Conservation (phyloP, 2,888 invertebrate species). For the Drosophila antonietae region DNA sequence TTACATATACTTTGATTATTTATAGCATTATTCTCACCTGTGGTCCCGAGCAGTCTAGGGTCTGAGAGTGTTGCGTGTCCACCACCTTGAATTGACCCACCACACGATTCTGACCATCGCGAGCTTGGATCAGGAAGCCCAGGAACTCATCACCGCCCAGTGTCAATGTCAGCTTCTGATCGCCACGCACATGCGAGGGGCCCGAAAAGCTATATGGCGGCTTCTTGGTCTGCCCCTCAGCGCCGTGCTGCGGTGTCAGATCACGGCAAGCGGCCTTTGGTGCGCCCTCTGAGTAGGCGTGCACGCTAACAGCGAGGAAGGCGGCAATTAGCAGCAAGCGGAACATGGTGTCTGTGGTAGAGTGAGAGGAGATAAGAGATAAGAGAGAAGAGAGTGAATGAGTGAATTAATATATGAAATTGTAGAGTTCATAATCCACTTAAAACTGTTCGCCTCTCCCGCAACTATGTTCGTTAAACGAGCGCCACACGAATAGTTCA, state of each 20-base stretch:
- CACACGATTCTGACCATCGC: conserved; percentile 86
- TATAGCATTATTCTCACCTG: conserved; percentile 60
- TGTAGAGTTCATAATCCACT: too few species aligned
- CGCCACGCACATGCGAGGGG: conserved; percentile 84
- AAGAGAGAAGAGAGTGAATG: not conserved
- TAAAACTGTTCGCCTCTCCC: too few species aligned
- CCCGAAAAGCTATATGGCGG: conserved; percentile 87
- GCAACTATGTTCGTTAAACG: too few species aligned
- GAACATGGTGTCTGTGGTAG: conserved; percentile 65
- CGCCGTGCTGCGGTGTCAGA: conserved; percentile 89
- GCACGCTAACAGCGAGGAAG: conserved; percentile 74
- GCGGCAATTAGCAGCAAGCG: conserved; percentile 71
- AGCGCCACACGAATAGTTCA: too few species aligned
- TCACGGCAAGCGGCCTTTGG: conserved; percentile 88
- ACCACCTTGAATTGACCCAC: conserved; percentile 88
- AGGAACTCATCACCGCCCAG: conserved; percentile 86
- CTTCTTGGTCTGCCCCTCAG: conserved; percentile 85
- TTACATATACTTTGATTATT: not conserved
- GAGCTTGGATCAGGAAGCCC: conserved; percentile 89
- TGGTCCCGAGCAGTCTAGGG: conserved; percentile 74
- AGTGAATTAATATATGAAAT: not conserved
- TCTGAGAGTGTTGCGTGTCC: conserved; percentile 84
- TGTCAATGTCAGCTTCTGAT: conserved; percentile 85
- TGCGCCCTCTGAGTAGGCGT: conserved; percentile 87
- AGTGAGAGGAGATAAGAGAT: not conserved